A percentile compares a stretch with the other conserved stretches of the same genome.
These are phyloP conservation scores for Triplophysa rosa DNA, from an alignment of 2,113 vertebrate genomes.

Conservation along the genomic window DNA sequence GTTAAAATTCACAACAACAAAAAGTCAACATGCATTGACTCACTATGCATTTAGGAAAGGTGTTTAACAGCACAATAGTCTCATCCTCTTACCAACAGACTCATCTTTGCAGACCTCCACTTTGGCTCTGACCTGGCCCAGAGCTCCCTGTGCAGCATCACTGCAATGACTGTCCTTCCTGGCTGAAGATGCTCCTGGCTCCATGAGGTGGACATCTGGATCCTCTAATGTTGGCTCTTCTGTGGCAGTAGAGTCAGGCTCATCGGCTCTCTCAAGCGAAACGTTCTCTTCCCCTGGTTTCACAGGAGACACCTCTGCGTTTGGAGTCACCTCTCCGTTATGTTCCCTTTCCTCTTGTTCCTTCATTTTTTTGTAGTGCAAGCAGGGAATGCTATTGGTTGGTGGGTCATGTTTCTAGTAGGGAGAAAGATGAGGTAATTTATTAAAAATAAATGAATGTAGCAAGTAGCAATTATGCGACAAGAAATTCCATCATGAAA, in stretches of 20 bases:
- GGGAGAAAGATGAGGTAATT: not conserved
- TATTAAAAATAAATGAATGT: not conserved
- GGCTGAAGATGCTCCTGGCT: slow-evolving; percentile 47
- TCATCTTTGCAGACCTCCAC: slow-evolving; percentile 99
- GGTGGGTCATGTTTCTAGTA: slow-evolving; percentile 97
- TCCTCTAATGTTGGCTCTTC: slow-evolving; percentile 62
- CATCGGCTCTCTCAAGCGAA: slow-evolving; percentile 72
- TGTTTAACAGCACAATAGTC: not conserved
- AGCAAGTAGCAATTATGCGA: not conserved
- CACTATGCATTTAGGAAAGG: not conserved
- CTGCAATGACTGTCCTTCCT: slow-evolving; percentile 71
- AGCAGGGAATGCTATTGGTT: slow-evolving; percentile 94
- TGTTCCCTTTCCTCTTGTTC: slow-evolving; percentile 89
- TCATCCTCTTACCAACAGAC: slow-evolving; percentile 84
- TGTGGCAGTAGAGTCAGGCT: slow-evolving; percentile 77
- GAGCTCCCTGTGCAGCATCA: slow-evolving; percentile 85
- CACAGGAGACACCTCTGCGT: slow-evolving; percentile 72
- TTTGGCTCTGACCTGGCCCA: slow-evolving; percentile 96
- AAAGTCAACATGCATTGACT: not conserved
- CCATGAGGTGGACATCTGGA: slow-evolving; percentile 50
- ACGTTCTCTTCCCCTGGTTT: slow-evolving; percentile 73
- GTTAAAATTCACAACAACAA: not conserved
- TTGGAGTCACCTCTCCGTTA: slow-evolving; percentile 79
- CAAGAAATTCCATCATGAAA: not conserved
- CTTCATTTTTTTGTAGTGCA: slow-evolving; percentile 98